Evolutionary conservation across 2,113 vertebrate species (phyloP), one percentile per base, ranked within the genome.

Genomic region (Bubo bubo): DNA sequence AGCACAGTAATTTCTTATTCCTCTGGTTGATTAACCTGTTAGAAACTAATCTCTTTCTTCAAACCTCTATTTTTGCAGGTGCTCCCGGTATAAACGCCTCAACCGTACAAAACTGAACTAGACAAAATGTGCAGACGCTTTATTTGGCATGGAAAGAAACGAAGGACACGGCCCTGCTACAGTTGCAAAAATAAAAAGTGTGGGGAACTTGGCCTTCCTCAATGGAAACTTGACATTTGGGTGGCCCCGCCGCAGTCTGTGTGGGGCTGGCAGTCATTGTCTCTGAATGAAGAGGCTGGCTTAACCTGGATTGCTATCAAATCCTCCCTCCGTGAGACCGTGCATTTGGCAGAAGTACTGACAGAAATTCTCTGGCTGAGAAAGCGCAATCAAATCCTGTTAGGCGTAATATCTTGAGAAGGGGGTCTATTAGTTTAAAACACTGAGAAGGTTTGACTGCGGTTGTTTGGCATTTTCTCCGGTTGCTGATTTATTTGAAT

Each of bases 101-200:
- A 28, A 35, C 8, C 0, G 0, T 24, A 76, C 59, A 50, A 67
- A 93, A 82, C 17, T 0, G 5, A 95, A 68, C 79, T 41, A 96
- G 95, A 94, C 95, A 96, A 95, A 96, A 96, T 95, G 96, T 95
- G 82, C 87, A 96, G 95, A 95, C 72, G 0, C 94, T 97, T 93
- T 94, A 84, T 97, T 98, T 97, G 94, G 91, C 79, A 74, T 93
- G 96, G 96, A 97, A 95, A 89, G 88, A 92, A 96, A 89, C 85
- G 95, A 97, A 97, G 92, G 95, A 96, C 91, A 91, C 5, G 9
- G 88, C 88, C 82, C 55, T 77, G 79, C 88, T 93, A 86, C 0
- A 3, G 84, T 4, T 95, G 85, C 87, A 95, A 80, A 95, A 92
- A 97, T 89, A 64, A 86, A 95, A 67, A 41, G 68, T 73, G 53